Evolutionary conservation across 1,140 invertebrate species (phyloP).

Genomic region (Drosophila subpulchrella): DNA sequence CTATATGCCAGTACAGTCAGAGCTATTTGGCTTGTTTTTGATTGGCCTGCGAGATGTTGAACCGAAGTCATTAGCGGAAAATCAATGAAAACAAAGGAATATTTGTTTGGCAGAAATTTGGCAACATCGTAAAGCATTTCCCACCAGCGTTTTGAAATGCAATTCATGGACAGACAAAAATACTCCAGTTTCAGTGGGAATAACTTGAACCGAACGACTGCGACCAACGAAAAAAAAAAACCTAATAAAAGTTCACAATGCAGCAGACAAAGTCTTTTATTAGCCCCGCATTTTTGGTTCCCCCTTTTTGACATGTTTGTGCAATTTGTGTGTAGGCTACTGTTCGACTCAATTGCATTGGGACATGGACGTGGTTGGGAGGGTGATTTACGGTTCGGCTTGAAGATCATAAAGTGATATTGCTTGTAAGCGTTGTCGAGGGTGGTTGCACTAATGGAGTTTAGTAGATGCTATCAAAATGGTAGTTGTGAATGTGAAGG

Average conservation of each 20-base stretch:
- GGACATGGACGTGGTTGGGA: constrained; percentile 23
- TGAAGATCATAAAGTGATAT: constrained; percentile 31
- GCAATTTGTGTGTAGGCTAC: constrained; percentile 50
- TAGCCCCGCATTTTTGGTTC: constrained; percentile 22
- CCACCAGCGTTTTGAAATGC: constrained; percentile 8
- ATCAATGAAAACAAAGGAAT: constrained; percentile 11
- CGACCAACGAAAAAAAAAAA: constrained; percentile 8
- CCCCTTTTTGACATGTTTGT: constrained; percentile 45
- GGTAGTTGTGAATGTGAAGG: not conserved
- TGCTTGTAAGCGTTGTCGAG: constrained; percentile 13
- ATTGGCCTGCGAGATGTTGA: constrained; percentile 6
- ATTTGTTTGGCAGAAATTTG: constrained; percentile 26
- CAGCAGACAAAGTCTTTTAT: constrained; percentile 48
- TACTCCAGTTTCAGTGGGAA: constrained; percentile 10
- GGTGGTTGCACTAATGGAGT: constrained; percentile 5
- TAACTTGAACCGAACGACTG: constrained; percentile 6
- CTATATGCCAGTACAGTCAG: constrained; percentile 58
- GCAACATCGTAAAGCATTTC: constrained; percentile 14
- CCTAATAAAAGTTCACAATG: constrained; percentile 35
- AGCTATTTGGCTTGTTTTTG: constrained; percentile 43
- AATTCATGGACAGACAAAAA: constrained; percentile 2
- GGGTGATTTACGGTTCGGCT: constrained; percentile 27
- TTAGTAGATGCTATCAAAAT: constrained; percentile 5
- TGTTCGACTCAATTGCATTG: constrained; percentile 25
- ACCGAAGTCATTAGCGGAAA: constrained; percentile 46